phyloP scores from a whole-genome alignment of 2,797 vertebrate species.

The Avahi laniger region DNA sequence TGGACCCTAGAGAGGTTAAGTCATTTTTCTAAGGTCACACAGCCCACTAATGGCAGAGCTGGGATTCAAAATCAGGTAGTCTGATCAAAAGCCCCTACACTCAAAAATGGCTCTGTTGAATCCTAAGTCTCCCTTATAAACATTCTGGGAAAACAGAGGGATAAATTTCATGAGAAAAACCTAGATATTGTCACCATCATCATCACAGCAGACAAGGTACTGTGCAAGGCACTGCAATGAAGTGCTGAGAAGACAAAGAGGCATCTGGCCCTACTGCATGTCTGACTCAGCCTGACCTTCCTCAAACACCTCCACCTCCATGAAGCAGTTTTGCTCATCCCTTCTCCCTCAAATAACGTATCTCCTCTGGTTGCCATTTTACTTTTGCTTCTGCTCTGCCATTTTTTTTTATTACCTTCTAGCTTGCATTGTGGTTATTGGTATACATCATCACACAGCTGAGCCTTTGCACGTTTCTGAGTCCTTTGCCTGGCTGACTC shows the following conservation, averaged over 20 bases:
- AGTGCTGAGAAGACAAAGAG: not conserved
- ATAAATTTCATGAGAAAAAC: not conserved
- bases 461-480: slow-evolving; percentile 37
- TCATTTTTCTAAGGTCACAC: slow-evolving; percentile 15
- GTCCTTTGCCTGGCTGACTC: slow-evolving; percentile 49
- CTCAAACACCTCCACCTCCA: not conserved
- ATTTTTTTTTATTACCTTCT: slow-evolving; percentile 46
- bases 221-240: not conserved
- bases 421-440: slow-evolving; percentile 49
- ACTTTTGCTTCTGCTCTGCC: slow-evolving; percentile 31
- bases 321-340: not conserved
- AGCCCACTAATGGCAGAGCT: not conserved
- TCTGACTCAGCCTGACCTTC: not conserved
- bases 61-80: not conserved
- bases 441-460: slow-evolving; percentile 30
- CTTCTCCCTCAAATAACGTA: not conserved
- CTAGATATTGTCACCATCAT: not conserved
- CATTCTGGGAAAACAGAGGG: not conserved
- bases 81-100: not conserved
- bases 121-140: not conserved
- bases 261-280: too few species aligned
- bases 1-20: not conserved
- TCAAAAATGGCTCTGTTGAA: not conserved
- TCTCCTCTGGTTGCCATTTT: slow-evolving; percentile 39
- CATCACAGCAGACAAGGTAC: not conserved